Evolutionary conservation across 2,888 invertebrate genomes (phyloP), one percentile per base, ranked within the genome.

Genomic region (Ypsolopha sequella): DNA sequence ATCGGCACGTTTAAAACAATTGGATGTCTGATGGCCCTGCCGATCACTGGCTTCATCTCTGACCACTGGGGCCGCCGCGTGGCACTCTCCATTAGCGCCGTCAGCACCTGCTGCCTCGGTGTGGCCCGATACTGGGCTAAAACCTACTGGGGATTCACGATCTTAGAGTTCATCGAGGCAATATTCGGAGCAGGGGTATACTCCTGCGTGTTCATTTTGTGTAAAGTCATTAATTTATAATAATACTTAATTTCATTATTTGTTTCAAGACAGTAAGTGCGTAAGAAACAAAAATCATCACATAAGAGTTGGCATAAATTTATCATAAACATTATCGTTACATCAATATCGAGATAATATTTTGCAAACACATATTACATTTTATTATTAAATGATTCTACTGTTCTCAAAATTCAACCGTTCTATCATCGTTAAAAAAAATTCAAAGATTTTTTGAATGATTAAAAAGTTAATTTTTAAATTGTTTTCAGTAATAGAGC

Each of bases 91-190:
- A 64, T 88, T 58, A 88, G 88, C 54, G 87, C 89, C 55, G 70
- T 89, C 55, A 69, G 90, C 53, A 89, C 90, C 6, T 90, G 89
- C 9, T 68, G 91, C 60, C 75, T 91, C 46, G 94, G 94, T 6
- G 61, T 91, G 36, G 64, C 88, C 10, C 88, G 92, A 6, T 79
- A 76, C 62, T 80, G 70, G 60, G 88, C 93, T 10, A 80, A 85
- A 11, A 89, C 88, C 52, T 93, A 93, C 66, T 62, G 80, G 49
- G 89, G 88, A 69, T 94, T 93, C 63, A 62, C 91, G 51, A 58
- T 87, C 7, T 89, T 92, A n/a, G 92, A 93, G 71, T 89, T 93
- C 53, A 67, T 91, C 24, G 93, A 93, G 61, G 90, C 92, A 3
- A 74, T 88, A 9, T 85, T 91, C 35, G 90, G 91, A 1, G 88